phyloP scores from a whole-genome alignment of 2,113 vertebrate species.

The Psephotus haematonotus region DNA sequence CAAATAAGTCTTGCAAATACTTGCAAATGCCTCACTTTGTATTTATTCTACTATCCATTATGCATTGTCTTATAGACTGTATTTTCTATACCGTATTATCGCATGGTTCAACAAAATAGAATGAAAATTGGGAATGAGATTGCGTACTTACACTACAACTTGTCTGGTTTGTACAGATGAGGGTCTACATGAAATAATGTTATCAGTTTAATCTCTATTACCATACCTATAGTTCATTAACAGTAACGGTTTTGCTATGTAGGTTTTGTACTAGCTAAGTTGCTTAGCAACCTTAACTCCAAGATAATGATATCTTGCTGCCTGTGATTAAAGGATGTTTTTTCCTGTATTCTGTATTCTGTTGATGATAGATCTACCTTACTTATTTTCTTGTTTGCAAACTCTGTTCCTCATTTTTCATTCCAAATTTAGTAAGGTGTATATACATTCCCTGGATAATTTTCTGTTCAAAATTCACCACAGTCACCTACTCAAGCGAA shows the following conservation, averaged over 20 bases:
- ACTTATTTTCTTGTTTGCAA: constrained; percentile 37
- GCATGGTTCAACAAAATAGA: not conserved
- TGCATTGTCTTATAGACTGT: not conserved
- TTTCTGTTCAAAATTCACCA: not conserved
- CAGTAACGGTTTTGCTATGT: not conserved
- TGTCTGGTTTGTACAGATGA: not conserved
- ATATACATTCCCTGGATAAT: not conserved
- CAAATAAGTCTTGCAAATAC: not conserved
- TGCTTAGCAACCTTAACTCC: constrained; percentile 62
- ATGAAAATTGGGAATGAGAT: not conserved
- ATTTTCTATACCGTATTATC: not conserved
- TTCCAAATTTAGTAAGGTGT: not conserved
- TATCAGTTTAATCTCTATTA: not conserved
- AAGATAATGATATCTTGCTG: constrained; percentile 40
- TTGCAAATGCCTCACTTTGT: not conserved
- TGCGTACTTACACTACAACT: not conserved
- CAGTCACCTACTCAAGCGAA: not conserved
- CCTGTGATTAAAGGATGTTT: constrained; percentile 34
- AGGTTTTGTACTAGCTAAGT: constrained; percentile 25
- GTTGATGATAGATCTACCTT: not conserved
- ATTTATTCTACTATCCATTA: not conserved
- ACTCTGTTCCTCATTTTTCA: constrained; percentile 10
- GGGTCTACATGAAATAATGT: not conserved
- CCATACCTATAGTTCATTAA: not conserved
- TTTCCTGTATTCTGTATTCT: not conserved